Evolutionary conservation across 1,140 invertebrate genomes (phyloP), one percentile per base, ranked within the genome.

Genomic region (Heliothis subflexa): DNA sequence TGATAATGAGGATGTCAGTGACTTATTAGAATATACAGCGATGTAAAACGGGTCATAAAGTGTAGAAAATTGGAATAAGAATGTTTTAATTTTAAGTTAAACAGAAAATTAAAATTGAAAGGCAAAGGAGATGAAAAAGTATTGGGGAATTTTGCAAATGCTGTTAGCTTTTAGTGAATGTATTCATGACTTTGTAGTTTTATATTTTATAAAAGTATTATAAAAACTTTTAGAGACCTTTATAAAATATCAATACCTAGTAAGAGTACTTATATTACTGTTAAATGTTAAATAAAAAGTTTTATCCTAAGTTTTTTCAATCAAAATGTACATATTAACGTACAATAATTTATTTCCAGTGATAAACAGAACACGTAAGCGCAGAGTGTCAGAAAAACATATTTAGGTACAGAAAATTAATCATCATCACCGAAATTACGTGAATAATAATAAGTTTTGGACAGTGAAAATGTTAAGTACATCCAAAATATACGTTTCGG

Each of bases 401-500:
- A 50, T 68, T 70, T n/a, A 11, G 16, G 11, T n/a, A 75, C 12
- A 52, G 64, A 52, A 75, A 62, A 64, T 64, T 50, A 62, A 52
- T 62, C 47, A 62, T 75, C 7, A 13, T 21, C 28, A 47, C 14
- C 9, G 21, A 62, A 62, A 75, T 62, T 75, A 70, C 66, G 7
- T 28, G 18, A 64, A 68, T 77, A 77, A 77, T 68, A 55, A 77
- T 49, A 11, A 62, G 57, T 49, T 75, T 25, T 62, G n/a, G 18
- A 75, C 45, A 75, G 45, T 66, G 28, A 62, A 55, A 68, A 68
- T 55, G 62, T 77, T 55, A 77, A 77, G 52, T 55, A 55, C 12
- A 25, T 21, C 21, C 61, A 66, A 77, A 77, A 77, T 77, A 77
- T 14, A 16, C 52, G 16, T 12, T 68, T 66, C 74, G 74, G 54